Evolutionary conservation across 2,113 vertebrate species (phyloP).

Genomic region (Perca fluviatilis): DNA sequence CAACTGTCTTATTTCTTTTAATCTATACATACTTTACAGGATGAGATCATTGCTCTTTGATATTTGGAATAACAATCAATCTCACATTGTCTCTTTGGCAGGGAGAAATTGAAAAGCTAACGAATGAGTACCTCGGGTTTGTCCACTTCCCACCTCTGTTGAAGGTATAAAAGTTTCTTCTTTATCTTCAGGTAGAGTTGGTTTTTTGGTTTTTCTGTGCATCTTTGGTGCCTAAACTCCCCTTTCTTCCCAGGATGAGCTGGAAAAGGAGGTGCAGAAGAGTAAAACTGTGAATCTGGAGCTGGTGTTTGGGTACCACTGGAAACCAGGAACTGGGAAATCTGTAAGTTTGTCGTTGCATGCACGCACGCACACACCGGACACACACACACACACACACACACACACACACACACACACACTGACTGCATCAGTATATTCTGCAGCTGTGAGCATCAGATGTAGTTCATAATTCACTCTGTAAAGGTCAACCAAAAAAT

Average conservation of each 20-base stretch:
- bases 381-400: not conserved
- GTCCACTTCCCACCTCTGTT: slow-evolving; percentile 96
- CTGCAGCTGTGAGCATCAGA: slow-evolving; percentile 31
- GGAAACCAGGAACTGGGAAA: slow-evolving; percentile 91
- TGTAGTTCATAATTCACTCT: slow-evolving; percentile 7
- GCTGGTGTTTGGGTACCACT: slow-evolving; percentile 97
- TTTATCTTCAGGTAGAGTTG: not conserved
- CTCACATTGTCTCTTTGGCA: slow-evolving; percentile 73
- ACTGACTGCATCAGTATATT: slow-evolving; percentile 17
- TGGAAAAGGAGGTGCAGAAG: slow-evolving; percentile 86
- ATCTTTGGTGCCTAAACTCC: not conserved
- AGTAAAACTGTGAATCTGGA: slow-evolving; percentile 93
- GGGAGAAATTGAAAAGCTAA: slow-evolving; percentile 95
- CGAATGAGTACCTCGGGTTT: slow-evolving; percentile 93
- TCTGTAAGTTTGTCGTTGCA: slow-evolving; percentile 83
- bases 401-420: not conserved
- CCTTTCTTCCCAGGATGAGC: slow-evolving; percentile 84
- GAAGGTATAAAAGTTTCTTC: slow-evolving; percentile 83
- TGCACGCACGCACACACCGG: not conserved
- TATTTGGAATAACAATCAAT: slow-evolving; percentile 15
- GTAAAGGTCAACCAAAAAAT: not conserved
- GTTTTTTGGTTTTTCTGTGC: slow-evolving; percentile 13
- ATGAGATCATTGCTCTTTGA: not conserved
- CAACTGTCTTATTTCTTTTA: not conserved
- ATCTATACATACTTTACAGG: not conserved